Evolutionary conservation across 2,113 vertebrate species (phyloP).

Genomic region (Pavo muticus): DNA sequence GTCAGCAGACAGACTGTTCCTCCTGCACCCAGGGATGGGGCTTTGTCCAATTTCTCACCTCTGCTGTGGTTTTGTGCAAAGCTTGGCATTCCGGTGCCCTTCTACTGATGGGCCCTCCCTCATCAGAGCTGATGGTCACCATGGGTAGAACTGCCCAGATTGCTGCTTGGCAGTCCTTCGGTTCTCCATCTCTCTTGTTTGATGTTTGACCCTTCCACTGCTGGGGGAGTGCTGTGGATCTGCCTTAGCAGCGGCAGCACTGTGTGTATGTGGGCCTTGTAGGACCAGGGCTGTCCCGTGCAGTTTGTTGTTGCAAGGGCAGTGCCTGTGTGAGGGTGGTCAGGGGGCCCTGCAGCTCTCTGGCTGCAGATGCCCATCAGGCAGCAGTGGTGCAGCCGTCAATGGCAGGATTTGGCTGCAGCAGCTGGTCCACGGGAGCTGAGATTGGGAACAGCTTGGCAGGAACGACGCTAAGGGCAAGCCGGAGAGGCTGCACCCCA

Average conservation of each 20-base stretch:
- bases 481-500: background rate
- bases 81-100: background rate
- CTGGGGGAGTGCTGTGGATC: background rate
- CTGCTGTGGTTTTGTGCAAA: background rate
- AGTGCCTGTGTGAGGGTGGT: background rate
- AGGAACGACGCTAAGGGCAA: background rate
- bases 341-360: no score
- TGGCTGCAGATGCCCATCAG: background rate
- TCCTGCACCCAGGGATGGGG: background rate
- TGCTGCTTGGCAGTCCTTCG: no score
- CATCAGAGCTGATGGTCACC: background rate
- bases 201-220: background rate
- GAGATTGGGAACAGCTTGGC: background rate
- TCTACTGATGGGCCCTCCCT: no score
- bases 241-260: background rate
- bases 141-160: no score
- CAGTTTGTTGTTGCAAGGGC: background rate
- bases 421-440: background rate
- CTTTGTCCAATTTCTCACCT: background rate
- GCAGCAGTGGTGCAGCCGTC: background rate
- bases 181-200: background rate
- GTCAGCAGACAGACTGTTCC: background rate
- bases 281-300: background rate
- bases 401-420: background rate
- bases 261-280: background rate